phyloP scores from a whole-genome alignment of 2,113 vertebrate genomes.

The Percina caprodes region DNA sequence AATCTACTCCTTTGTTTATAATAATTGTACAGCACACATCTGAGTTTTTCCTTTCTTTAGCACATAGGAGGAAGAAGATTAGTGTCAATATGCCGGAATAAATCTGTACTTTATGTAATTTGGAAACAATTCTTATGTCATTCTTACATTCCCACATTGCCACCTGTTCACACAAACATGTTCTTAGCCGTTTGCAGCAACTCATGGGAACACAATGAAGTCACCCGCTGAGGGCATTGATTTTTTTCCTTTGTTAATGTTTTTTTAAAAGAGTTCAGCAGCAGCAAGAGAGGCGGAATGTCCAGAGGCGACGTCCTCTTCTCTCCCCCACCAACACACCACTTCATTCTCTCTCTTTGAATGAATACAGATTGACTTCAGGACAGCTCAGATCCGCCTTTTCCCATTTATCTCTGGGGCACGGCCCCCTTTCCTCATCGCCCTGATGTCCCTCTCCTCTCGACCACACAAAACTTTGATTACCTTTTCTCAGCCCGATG shows the following conservation, averaged over 20 bases:
- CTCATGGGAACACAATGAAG: constrained; percentile 25
- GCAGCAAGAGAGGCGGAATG: constrained; percentile 18
- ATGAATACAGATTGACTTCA: constrained; percentile 63
- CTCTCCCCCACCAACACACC: background rate
- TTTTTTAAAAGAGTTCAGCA: constrained; percentile 66
- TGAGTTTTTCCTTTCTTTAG: background rate
- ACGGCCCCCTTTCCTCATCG: constrained; percentile 19
- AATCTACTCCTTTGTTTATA: background rate
- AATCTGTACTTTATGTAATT: background rate
- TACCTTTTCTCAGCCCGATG: constrained; percentile 64
- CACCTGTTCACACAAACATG: constrained; percentile 10
- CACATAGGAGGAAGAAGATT: background rate
- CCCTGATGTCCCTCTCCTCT: constrained; percentile 29
- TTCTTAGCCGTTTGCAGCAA: constrained; percentile 17
- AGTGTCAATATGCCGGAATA: background rate
- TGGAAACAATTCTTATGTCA: background rate
- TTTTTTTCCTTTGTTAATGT: constrained; percentile 65
- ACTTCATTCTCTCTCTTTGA: constrained; percentile 49
- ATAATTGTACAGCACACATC: background rate
- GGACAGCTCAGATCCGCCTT: constrained; percentile 54
- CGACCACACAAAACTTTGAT: constrained; percentile 57
- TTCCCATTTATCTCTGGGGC: constrained; percentile 43
- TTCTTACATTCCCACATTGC: background rate
- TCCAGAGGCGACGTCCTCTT: constrained; percentile 33
- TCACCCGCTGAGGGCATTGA: constrained; percentile 59